phyloP scores from a whole-genome alignment of 2,888 invertebrate species.

The Nephrotoma appendiculata region DNA sequence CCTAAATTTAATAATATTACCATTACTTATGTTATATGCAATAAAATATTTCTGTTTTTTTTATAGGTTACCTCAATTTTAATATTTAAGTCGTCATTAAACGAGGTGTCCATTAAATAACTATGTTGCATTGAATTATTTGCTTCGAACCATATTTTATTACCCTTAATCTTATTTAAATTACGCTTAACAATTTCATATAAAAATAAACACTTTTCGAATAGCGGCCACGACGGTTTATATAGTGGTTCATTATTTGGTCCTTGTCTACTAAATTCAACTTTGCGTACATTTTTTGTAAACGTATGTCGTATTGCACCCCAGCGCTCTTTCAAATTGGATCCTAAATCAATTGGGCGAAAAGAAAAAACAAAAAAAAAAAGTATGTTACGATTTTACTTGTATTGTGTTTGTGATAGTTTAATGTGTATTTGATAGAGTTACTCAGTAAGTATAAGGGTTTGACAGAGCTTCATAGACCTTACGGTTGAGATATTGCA shows the following conservation, averaged over 20 bases:
- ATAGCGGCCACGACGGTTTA: constrained; percentile 3
- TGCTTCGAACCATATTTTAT: constrained; percentile 1
- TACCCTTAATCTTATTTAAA: constrained; percentile 1
- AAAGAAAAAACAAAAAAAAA: neutral
- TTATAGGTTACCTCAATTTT: neutral
- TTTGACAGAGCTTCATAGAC: no score
- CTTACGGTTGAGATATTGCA: no score
- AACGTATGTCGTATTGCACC: constrained; percentile 2
- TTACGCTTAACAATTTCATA: constrained; percentile 2
- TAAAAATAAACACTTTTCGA: constrained; percentile 2
- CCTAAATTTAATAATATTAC: neutral
- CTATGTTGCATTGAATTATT: constrained; percentile 1
- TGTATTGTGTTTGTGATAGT: neutral
- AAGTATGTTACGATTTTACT: neutral
- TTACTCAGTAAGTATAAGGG: no score
- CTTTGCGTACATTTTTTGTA: constrained; percentile 3
- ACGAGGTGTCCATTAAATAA: neutral
- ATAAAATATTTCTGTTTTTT: neutral
- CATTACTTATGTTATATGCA: neutral
- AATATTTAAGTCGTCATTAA: neutral
- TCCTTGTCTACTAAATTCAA: constrained; percentile 1
- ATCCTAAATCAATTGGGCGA: neutral
- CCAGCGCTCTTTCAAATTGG: constrained; percentile 3
- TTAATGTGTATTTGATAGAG: neutral
- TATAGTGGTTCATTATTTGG: neutral